A percentile compares a stretch with the other conserved stretches of the same genome.
phyloP scores from a whole-genome alignment of 2,888 invertebrate species.

The Caenorhabditis auriculariae region DNA sequence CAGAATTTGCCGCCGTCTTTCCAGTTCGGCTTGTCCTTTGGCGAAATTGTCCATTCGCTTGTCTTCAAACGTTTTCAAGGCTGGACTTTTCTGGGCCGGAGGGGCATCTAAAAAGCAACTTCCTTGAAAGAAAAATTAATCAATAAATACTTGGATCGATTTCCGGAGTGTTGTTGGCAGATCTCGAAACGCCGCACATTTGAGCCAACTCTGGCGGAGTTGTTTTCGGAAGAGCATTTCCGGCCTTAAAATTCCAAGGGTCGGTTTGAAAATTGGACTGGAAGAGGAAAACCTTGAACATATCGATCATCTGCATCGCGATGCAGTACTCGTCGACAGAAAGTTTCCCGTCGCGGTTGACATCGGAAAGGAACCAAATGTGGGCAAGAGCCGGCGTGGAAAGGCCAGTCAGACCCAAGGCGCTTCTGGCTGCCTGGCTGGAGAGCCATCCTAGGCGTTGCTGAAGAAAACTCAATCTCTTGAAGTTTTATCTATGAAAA shows the following conservation, averaged over 20 bases:
- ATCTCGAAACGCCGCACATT: constrained; percentile 40
- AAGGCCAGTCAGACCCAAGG: constrained; percentile 88
- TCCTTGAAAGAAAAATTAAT: too few species aligned
- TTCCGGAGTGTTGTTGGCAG: constrained; percentile 39
- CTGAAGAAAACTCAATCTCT: constrained; percentile 10
- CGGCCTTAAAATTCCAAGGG: constrained; percentile 72
- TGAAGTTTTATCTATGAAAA: background rate
- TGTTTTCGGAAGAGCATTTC: constrained; percentile 80
- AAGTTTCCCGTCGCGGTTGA: constrained; percentile 86
- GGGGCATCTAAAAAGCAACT: too few species aligned
- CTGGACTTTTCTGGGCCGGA: constrained; percentile 55
- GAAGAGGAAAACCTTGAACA: constrained; percentile 49
- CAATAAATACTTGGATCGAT: constrained; percentile 22
- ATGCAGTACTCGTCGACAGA: constrained; percentile 96
- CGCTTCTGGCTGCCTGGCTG: constrained; percentile 63
- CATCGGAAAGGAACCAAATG: constrained; percentile 90
- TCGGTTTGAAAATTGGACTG: background rate
- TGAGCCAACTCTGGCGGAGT: constrained; percentile 74
- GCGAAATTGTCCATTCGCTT: constrained; percentile 95
- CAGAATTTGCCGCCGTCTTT: constrained; percentile 83
- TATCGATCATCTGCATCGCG: constrained; percentile 91
- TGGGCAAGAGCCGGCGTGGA: constrained; percentile 88
- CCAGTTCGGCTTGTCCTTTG: constrained; percentile 93
- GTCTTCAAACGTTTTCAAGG: constrained; percentile 76
- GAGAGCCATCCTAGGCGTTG: constrained; percentile 49